Base-by-base conservation (phyloP, 2,888 invertebrate genomes). In the Metalampra italica region DNA sequence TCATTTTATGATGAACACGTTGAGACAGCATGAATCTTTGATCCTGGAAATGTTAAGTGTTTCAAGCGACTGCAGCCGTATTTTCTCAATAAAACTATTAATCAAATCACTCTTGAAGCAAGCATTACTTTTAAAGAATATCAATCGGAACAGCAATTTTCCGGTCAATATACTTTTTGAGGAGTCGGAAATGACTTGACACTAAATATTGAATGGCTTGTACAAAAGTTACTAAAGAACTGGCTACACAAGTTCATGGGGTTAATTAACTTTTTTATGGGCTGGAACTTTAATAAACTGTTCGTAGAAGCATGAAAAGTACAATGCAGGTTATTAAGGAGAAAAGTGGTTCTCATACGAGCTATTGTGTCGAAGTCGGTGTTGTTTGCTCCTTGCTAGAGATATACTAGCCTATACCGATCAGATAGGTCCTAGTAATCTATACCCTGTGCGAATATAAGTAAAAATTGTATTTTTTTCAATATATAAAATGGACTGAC, bases 1-100 rank as follows among this genome's bases (percentile, higher is more conserved):
- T n/a, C n/a, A n/a, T n/a, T n/a, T n/a, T n/a, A n/a, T n/a, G n/a
- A n/a, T n/a, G n/a, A n/a, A n/a, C n/a, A 22, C 22, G 22, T 22
- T 5, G 5, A 22, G 5, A 22, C 40, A 53, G 49, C 64, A 68
- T 71, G 71, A 64, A 71, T 71, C 71, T 71, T 58, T 52, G 54
- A 60, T 60, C 39, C 40, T 14, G 34, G 41, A 36, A 43, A 37
- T 36, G 11, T 14, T 32, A 44, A 34, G 34, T 32, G 22, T 30
- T 47, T 32, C 30, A 43, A 34, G 43, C 12, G 22, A 22, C 22
- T 22, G 5, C 30, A 43, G 39, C 14, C 32, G 32, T 32, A 32
- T 41, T 7, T 42, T 29, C 39, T 39, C 9, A 0, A 30, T 7
- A 22, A 30, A 42, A 42, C 42, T 42, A 42, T 42, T 42, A 42